Evolutionary conservation across 2,888 invertebrate genomes (phyloP).

Genomic region (Ellobium chinense): DNA sequence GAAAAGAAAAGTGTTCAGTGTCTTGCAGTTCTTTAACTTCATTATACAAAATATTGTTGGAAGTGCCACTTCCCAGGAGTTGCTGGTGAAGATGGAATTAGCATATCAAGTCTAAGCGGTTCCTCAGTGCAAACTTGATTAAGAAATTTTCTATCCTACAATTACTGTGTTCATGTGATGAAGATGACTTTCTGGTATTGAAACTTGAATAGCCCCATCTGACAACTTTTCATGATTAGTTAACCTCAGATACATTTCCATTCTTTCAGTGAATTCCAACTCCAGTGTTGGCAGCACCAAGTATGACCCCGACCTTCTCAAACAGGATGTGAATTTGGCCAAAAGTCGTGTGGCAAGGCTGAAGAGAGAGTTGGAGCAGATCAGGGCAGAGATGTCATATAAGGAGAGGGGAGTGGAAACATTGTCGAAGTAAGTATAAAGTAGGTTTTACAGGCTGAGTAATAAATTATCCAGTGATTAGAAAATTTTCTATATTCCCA

Average conservation of each 20-base stretch:
- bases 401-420: conserved; percentile 96
- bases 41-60: too few relatives aligned
- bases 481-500: too few relatives aligned
- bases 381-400: conserved; percentile 93
- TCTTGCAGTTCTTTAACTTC: too few relatives aligned
- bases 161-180: background rate
- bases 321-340: conserved; percentile 94
- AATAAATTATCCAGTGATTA: too few relatives aligned
- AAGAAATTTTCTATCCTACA: background rate
- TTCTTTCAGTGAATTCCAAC: conserved; percentile 74
- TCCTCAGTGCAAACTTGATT: too few relatives aligned
- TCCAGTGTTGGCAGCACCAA: conserved; percentile 85
- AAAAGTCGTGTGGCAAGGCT: conserved; percentile 92
- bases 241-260: background rate
- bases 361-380: conserved; percentile 93
- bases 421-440: conserved; percentile 88
- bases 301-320: conserved; percentile 95
- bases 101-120: too few relatives aligned
- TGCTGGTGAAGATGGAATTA: too few relatives aligned
- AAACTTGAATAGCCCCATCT: background rate
- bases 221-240: background rate
- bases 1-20: too few relatives aligned
- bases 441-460: too few relatives aligned
- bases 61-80: too few relatives aligned
- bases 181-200: background rate